Evolutionary conservation across 2,888 invertebrate species (phyloP), one percentile per base, ranked within the genome.

Genomic region (Eudemis profundana): DNA sequence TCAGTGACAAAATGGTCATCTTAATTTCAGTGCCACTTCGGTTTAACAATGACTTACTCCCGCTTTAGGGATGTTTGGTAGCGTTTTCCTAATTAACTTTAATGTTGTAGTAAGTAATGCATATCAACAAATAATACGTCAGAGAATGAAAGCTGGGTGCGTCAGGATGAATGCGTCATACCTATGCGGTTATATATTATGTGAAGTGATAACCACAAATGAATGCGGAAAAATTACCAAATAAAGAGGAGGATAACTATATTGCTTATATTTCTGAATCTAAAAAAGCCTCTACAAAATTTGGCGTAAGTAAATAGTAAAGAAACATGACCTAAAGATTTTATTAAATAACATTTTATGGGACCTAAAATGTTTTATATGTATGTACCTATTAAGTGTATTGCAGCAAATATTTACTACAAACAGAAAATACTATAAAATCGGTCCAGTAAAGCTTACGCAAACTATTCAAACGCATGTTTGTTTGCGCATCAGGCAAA

Each of bases 401-500:
- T 23, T 23, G 5, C 23, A 5, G 5, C 3, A 4, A 4, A 23
- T 10, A 33, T 8, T 33, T 5, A 4, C 10, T 7, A 5, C 33
- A 33, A 2, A n/a, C 15, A 0, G 4, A 12, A 21, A 15, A 60
- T 17, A 60, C 49, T 60, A 62, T 36, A 19, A 54, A 54, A 27
- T 40, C 27, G 19, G n/a, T 38, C 19, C 17, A 14, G 27, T 38
- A 44, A n/a, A 12, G 42, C n/a, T 17, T 27, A 29, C 27, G 12
- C 33, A 64, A 33, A 33, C 8, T 33, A 80, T 78, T 79, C 78
- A 82, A 56, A 79, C 76, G 76, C 76, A 74, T 74, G 75, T 79
- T 71, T 73, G 74, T 73, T 74, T 75, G 73, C 74, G 75, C 76
- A 75, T 76, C 77, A 78, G 79, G 80, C 79, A 82, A 81, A 74